Conservation (phyloP, 2,888 invertebrate genomes). For the Steinernema hermaphroditum region DNA sequence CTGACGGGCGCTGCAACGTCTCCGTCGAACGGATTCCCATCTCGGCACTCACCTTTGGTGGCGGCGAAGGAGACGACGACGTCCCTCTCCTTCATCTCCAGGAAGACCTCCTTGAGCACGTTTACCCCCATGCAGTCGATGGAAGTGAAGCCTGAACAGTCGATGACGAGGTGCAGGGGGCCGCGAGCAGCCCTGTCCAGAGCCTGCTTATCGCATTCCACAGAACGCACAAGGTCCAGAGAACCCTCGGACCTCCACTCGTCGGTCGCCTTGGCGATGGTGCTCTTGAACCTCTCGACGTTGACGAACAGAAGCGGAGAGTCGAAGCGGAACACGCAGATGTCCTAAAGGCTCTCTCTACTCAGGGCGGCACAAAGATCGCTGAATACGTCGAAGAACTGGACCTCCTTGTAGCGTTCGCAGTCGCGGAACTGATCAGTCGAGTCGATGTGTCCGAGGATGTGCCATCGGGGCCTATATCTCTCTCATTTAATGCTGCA, state of each 20-base stretch:
- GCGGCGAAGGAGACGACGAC: constrained; percentile 63
- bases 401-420: constrained; percentile 53
- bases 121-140: constrained; percentile 64
- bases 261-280: constrained; percentile 61
- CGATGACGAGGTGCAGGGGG: constrained; percentile 53
- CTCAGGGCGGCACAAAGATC: too few species aligned
- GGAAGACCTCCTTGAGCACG: constrained; percentile 53
- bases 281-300: constrained; percentile 67
- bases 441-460: constrained; percentile 57
- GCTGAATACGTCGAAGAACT: constrained; percentile 38
- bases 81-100: constrained; percentile 42
- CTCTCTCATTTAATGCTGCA: too few species aligned
- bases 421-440: constrained; percentile 60
- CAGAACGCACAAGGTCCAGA: constrained; percentile 32
- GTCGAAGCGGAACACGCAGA: constrained; percentile 70
- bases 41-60: too few species aligned
- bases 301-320: constrained; percentile 70
- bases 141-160: constrained; percentile 65
- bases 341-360: constrained; percentile 57
- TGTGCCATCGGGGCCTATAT: constrained; percentile 62
- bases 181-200: constrained; percentile 1
- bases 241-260: constrained; percentile 25
- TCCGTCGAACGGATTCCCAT: too few species aligned
- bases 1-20: constrained; percentile 61
- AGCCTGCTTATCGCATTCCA: not conserved